Evolutionary conservation across 2,888 invertebrate genomes (phyloP).

Genomic region (Buathra laborator): DNA sequence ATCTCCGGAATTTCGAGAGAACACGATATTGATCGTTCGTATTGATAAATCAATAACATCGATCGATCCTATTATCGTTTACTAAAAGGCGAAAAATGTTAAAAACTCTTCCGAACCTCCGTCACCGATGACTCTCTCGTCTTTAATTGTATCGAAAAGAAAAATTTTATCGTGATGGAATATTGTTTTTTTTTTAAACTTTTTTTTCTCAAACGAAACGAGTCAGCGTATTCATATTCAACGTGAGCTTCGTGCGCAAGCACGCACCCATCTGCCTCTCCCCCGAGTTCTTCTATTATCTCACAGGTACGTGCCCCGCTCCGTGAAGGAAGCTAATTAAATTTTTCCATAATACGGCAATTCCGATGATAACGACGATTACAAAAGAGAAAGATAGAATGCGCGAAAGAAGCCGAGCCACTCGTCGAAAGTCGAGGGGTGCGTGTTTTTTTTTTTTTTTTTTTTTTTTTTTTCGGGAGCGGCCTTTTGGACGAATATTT

Average conservation of each 20-base stretch:
- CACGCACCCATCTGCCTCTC: constrained; percentile 33
- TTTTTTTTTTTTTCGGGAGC: constrained; percentile 29
- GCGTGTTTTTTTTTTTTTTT: constrained; percentile 11
- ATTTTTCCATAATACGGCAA: constrained; percentile 77
- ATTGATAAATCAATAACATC: not conserved
- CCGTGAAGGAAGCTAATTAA: constrained; percentile 78
- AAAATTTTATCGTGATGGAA: constrained; percentile 6
- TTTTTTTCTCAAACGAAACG: constrained; percentile 56
- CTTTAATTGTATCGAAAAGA: constrained; percentile 67
- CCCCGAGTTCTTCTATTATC: constrained; percentile 75
- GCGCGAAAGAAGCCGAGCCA: constrained; percentile 15
- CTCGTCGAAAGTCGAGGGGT: not conserved
- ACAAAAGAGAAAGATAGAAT: constrained; percentile 52
- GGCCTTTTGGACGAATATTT: constrained; percentile 62
- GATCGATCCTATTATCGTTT: constrained; percentile 15
- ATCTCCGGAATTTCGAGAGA: constrained; percentile 18
- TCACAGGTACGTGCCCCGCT: constrained; percentile 66
- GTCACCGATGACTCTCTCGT: constrained; percentile 47
- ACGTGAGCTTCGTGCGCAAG: constrained; percentile 50
- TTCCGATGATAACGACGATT: constrained; percentile 76
- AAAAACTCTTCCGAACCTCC: not conserved
- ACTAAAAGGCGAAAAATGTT: not conserved
- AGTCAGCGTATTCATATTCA: constrained; percentile 77
- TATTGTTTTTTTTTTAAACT: constrained; percentile 4
- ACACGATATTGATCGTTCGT: constrained; percentile 7